A percentile compares a stretch with the other conserved stretches of the same genome.
Conservation (phyloP, 2,113 vertebrate genomes). For the Heterochromis multidens region DNA sequence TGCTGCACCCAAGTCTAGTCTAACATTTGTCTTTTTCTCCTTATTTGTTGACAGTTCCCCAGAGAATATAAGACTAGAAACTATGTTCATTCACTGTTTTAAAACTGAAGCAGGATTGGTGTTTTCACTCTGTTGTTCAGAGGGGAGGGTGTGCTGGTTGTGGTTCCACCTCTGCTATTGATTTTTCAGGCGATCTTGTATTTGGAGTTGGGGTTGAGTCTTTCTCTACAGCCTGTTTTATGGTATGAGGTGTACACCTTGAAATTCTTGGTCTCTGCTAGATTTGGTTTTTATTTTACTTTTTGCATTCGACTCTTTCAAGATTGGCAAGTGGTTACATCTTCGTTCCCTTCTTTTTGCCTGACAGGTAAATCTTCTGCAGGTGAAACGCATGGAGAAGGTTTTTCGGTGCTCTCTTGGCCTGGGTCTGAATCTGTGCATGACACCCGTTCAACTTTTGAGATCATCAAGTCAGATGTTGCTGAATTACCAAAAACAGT, state of each 20-base stretch:
- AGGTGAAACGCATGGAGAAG: background rate
- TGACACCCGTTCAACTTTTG: background rate
- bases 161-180: background rate
- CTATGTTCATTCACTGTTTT: background rate
- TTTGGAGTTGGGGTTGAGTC: background rate
- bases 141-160: background rate
- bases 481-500: background rate
- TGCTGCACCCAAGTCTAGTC: background rate
- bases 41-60: background rate
- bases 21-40: background rate
- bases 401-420: background rate
- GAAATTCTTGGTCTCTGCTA: constrained; percentile 2
- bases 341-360: background rate
- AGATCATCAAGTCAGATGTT: background rate
- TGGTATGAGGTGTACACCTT: background rate
- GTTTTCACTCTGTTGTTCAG: background rate
- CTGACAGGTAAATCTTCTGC: background rate
- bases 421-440: background rate
- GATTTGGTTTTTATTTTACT: constrained; percentile 40
- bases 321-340: background rate
- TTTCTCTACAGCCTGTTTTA: background rate
- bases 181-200: background rate
- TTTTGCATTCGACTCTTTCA: constrained; percentile 15
- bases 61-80: background rate
- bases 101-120: background rate